Conservation (phyloP, 2,797 vertebrate genomes). For the Pteropus rufus region DNA sequence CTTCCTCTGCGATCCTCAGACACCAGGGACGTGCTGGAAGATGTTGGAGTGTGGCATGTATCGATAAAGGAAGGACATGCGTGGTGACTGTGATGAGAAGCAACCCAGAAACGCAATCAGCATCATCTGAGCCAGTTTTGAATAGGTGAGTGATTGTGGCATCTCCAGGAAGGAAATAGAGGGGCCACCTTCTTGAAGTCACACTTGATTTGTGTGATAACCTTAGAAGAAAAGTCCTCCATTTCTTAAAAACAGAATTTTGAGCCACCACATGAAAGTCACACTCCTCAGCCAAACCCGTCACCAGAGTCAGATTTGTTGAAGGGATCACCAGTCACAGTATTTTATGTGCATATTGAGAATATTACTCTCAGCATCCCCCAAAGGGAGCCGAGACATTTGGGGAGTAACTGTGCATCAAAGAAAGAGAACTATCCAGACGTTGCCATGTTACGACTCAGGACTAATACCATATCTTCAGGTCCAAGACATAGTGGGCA, state of each 20-base stretch:
- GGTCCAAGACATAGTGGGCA: not conserved
- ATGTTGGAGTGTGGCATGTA: fast-evolving
- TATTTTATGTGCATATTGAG: too few species aligned
- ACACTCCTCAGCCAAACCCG: not conserved
- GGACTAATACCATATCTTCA: not conserved
- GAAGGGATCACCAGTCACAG: not conserved
- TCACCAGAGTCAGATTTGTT: too few species aligned
- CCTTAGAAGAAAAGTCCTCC: not conserved
- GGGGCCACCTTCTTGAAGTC: not conserved
- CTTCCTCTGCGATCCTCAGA: not conserved
- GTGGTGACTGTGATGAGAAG: not conserved
- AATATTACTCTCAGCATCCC: not conserved
- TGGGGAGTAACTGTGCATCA: not conserved
- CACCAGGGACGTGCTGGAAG: not conserved
- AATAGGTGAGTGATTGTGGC: not conserved
- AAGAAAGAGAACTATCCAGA: not conserved
- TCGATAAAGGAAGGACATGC: not conserved
- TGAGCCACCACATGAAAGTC: not conserved
- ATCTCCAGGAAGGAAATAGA: not conserved
- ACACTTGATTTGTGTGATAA: not conserved
- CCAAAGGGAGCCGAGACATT: not conserved
- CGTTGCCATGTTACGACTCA: not conserved
- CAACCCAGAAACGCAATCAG: not conserved
- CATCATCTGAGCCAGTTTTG: not conserved
- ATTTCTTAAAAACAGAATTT: not conserved